A percentile compares a stretch with the other conserved stretches of the same genome.
These are phyloP conservation scores for Callimorpha dominula DNA, from an alignment of 2,888 invertebrate species.

Conservation along the genomic window DNA sequence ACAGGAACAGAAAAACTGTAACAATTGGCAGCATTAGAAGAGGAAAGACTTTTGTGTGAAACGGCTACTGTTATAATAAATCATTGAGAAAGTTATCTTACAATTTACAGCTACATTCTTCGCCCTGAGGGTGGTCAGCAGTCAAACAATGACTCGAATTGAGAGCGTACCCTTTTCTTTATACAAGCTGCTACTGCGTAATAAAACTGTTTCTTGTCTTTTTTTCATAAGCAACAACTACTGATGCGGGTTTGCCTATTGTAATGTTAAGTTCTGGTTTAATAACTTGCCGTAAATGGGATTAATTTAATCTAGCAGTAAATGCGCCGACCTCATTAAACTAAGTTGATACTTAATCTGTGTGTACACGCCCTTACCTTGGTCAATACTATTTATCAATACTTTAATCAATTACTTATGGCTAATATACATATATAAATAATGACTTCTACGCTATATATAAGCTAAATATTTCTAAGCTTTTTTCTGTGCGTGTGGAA, in stretches of 20 bases:
- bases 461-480: too few relatives aligned
- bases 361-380: too few relatives aligned
- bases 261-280: slow-evolving; percentile 28
- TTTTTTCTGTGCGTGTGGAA: too few relatives aligned
- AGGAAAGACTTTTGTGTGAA: slow-evolving; percentile 45
- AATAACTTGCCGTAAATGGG: slow-evolving; percentile 20
- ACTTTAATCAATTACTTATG: too few relatives aligned
- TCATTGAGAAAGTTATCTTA: slow-evolving; percentile 62
- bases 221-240: slow-evolving; percentile 41
- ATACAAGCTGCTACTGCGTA: slow-evolving; percentile 73
- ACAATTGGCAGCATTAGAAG: slow-evolving; percentile 37
- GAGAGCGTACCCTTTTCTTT: slow-evolving; percentile 70
- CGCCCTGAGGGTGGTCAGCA: slow-evolving; percentile 66
- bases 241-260: slow-evolving; percentile 39
- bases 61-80: slow-evolving; percentile 68
- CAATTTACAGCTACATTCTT: slow-evolving; percentile 63
- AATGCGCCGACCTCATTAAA: slow-evolving; percentile 17
- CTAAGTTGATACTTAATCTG: slow-evolving; percentile 13
- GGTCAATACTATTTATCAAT: too few relatives aligned
- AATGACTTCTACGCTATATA: too few relatives aligned
- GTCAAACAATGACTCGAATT: slow-evolving; percentile 58
- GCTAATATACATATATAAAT: too few relatives aligned
- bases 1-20: slow-evolving; percentile 40
- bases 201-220: slow-evolving; percentile 72
- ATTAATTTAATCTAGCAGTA: slow-evolving; percentile 28